Conservation (phyloP, 53 echinoderm and acorn worm species). For the Zoroaster sp. region DNA sequence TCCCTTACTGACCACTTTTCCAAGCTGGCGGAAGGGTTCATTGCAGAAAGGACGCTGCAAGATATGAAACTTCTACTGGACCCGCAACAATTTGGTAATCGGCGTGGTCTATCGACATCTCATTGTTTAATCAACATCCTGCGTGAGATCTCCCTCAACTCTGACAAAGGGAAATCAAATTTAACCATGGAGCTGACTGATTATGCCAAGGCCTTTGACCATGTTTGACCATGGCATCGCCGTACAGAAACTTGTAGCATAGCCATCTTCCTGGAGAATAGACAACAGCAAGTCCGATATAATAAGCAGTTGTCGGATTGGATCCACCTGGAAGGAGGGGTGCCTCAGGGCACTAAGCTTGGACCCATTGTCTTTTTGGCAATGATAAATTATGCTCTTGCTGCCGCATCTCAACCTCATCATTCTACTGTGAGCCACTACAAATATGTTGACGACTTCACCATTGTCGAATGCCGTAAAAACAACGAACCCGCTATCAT, state of each 20-base stretch:
- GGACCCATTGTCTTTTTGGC: background rate
- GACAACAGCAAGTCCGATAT: background rate
- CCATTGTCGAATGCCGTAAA: background rate
- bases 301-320: background rate
- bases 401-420: no score
- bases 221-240: no score
- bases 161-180: background rate
- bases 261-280: no score
- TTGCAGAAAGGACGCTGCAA: background rate
- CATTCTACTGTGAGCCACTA: background rate
- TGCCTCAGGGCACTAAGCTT: background rate
- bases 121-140: constrained; percentile 18
- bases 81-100: constrained; percentile 11
- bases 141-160: background rate
- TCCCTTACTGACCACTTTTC: constrained; percentile 37
- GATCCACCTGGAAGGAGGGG: background rate
- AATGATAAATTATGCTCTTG: background rate
- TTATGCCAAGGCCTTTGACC: constrained; percentile 26
- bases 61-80: background rate
- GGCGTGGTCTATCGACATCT: background rate
- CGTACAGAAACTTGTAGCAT: no score
- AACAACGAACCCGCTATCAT: background rate
- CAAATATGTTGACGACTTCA: background rate
- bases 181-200: constrained; percentile 7
- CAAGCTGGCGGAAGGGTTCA: constrained; percentile 39